These are phyloP conservation scores for Pseudolaguvia tuberculata DNA, from an alignment of 2,113 vertebrate species.

Conservation along the genomic window DNA sequence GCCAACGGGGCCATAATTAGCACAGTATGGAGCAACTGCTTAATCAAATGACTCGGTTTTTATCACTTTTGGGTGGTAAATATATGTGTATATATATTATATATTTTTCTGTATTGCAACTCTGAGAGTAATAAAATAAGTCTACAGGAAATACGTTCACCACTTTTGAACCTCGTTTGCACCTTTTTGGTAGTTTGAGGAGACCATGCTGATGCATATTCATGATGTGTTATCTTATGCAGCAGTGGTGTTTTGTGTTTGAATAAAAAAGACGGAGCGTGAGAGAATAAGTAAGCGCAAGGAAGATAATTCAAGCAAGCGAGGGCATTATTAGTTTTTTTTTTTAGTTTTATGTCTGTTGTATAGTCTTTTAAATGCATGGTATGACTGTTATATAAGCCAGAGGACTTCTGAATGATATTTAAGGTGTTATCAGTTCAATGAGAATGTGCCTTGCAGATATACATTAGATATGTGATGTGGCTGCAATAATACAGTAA, in stretches of 20 bases:
- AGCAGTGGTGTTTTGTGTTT: constrained; percentile 1
- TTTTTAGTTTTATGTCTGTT: neutral
- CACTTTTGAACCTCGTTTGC: constrained; percentile 37
- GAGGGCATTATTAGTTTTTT: neutral
- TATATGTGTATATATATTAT: neutral
- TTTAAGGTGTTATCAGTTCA: neutral
- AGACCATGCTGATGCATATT: constrained; percentile 35
- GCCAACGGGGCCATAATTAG: constrained; percentile 37
- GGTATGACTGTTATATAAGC: constrained; percentile 1
- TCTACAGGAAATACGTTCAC: constrained; percentile 36
- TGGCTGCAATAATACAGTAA: neutral
- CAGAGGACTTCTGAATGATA: neutral
- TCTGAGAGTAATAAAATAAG: constrained; percentile 3
- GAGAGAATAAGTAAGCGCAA: neutral
- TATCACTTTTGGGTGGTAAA: constrained; percentile 34
- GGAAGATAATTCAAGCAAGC: neutral
- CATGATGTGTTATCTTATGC: constrained; percentile 17
- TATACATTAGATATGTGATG: neutral
- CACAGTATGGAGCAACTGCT: constrained; percentile 26
- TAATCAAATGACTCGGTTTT: constrained; percentile 35
- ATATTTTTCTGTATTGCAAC: constrained; percentile 9
- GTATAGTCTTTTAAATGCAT: neutral
- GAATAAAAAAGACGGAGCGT: neutral
- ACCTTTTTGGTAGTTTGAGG: constrained; percentile 10
- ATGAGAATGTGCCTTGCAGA: neutral